phyloP scores from a whole-genome alignment of 2,113 vertebrate genomes.

The Aleadryas rufinucha region DNA sequence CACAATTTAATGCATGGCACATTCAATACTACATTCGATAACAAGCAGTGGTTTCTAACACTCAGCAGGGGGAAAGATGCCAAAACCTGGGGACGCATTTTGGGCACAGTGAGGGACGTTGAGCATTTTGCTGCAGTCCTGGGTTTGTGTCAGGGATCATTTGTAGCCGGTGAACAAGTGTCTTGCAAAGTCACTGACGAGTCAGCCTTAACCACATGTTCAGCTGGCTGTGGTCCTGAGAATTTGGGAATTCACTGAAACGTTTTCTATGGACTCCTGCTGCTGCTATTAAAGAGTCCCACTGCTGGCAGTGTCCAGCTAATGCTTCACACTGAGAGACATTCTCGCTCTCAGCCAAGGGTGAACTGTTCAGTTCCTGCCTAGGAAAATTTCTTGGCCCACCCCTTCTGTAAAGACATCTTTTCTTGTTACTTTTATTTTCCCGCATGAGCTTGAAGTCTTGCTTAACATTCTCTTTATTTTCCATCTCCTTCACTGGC shows the following conservation, averaged over 20 bases:
- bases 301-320: neutral
- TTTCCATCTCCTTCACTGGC: neutral
- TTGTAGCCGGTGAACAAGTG: neutral
- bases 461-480: neutral
- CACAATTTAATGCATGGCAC: neutral
- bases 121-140: neutral
- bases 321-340: neutral
- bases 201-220: neutral
- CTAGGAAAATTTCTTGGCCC: neutral
- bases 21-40: neutral
- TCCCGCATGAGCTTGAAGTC: neutral
- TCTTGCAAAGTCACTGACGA: neutral
- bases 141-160: neutral
- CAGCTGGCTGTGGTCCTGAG: neutral
- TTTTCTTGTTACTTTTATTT: neutral
- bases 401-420: neutral
- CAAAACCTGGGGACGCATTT: neutral
- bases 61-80: neutral
- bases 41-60: neutral
- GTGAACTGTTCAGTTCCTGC: neutral
- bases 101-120: neutral
- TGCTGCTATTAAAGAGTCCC: neutral
- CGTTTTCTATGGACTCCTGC: neutral
- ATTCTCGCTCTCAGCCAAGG: neutral
- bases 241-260: neutral